Base-by-base conservation (phyloP, 2,113 vertebrate species). In the Scomber colias region DNA sequence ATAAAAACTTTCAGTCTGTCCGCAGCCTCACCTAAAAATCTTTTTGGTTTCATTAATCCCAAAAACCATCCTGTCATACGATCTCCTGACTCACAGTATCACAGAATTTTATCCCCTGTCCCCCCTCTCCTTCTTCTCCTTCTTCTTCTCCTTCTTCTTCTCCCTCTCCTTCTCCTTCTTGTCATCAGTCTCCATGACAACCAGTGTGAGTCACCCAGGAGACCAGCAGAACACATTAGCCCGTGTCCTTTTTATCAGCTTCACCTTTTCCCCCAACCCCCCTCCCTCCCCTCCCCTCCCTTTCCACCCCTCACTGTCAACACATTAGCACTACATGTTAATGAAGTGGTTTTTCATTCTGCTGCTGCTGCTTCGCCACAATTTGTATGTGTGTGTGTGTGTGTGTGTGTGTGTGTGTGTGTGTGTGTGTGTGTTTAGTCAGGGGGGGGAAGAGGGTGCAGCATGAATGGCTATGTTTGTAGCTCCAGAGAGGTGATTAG, bases 101-200 rank as follows among this genome's bases (percentile, higher is more conserved):
- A 48, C 19, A 68, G 59, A 21, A 55, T 86, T 75, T 57, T 61
- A 73, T 81, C 57, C 30, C n/a, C 6, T 5, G 14, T 27, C 67
- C 48, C 69, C 63, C 30, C 4, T 4, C 11, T 27, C 2, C 30
- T n/a, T 17, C 7, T 11, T 15, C 14, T 40, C 4, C 76, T 65
- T 75, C 71, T 45, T 75, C 30, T n/a, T 10, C 7, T 11, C 9
- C 14, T 40, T 5, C 76, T 65, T 75, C 71, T 45, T 75, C 69
- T 35, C 81, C 24, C 3, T 27, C 24, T n/a, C 10, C 3, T 11
- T 15, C 14, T 9, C 4, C 76, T 65, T 75, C 71, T 45, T 75
- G 66, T 35, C 82, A 85, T 62, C 75, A 50, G 89, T 92, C 84
- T 82, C 90, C 85, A 90, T 90, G 85, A 74, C 89, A 77, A 93